Evolutionary conservation across 1,140 invertebrate species (phyloP), one percentile per base, ranked within the genome.

Genomic region (Leptoteleia sp.): DNA sequence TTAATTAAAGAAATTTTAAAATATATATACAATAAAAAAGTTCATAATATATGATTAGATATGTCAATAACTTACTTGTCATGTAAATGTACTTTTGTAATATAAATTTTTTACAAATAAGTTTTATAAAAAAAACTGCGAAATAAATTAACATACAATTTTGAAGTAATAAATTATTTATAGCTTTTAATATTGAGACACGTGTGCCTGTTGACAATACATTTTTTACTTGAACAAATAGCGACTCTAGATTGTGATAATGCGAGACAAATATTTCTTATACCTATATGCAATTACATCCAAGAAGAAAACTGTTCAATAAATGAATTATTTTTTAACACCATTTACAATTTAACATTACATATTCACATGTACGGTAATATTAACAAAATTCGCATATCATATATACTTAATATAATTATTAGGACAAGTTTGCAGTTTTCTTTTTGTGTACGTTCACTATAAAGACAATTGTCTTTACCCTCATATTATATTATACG

Each of bases 181-280:
- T 25, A 68, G 19, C 19, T 29, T 16, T 48, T 50, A 48, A 33
- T 15, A 47, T 70, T 17, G 16, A 48, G 15, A 65, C 42, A 71
- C 61, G 47, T 62, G 68, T 82, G 81, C 80, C 82, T 57, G 81
- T 81, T 76, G 76, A 67, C 67, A 61, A 72, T 72, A 78, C 47
- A 37, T 59, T 78, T 67, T 70, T 67, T 25, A 72, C 47, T 43
- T 35, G 13, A n/a, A 42, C 11, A 62, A 50, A 76, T 73, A 73
- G 67, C 13, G 35, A 78, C 15, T 62, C 55, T 78, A 79, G 83
- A 81, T 83, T 85, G 83, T 85, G 84, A 85, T 83, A 84, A 77
- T 70, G 61, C 54, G 68, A 85, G 65, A 59, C 67, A 68, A 68
- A 78, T 52, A 68, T 72, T 80, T 73, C 52, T 62, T 79, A 72